phyloP scores from a whole-genome alignment of 2,113 vertebrate genomes.

The Oxygymnocypris stewartii region DNA sequence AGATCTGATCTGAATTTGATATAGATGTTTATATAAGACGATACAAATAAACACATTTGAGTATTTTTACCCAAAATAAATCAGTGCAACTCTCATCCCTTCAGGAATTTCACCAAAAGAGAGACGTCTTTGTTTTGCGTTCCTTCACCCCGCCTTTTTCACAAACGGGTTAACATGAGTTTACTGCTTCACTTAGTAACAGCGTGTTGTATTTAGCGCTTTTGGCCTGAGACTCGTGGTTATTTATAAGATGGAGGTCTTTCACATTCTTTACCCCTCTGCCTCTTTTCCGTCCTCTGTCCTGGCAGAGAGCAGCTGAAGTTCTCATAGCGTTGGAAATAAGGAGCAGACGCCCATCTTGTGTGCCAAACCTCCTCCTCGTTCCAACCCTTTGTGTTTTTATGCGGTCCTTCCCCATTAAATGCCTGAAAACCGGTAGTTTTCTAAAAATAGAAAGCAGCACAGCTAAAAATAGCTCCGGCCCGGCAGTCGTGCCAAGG shows the following conservation, averaged over 20 bases:
- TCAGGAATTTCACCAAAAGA: constrained; percentile 39
- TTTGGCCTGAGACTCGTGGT: constrained; percentile 82
- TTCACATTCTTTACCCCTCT: constrained; percentile 69
- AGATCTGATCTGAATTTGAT: background rate
- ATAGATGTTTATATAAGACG: background rate
- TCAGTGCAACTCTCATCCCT: background rate
- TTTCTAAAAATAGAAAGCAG: constrained; percentile 87
- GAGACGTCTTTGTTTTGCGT: constrained; percentile 44
- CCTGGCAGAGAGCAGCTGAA: constrained; percentile 85
- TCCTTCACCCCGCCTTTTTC: constrained; percentile 16
- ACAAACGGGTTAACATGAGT: constrained; percentile 34
- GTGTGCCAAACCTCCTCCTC: constrained; percentile 67
- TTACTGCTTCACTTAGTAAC: constrained; percentile 82
- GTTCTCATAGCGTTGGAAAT: constrained; percentile 79
- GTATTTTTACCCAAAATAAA: background rate
- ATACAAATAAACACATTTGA: background rate
- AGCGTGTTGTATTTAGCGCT: constrained; percentile 86
- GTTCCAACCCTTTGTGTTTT: constrained; percentile 62
- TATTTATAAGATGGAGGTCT: constrained; percentile 87
- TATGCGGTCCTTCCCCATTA: constrained; percentile 74
- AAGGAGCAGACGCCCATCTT: constrained; percentile 68
- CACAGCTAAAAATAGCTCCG: constrained; percentile 82
- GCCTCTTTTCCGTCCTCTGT: constrained; percentile 52
- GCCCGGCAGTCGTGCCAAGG: constrained; percentile 80
- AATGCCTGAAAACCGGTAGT: constrained; percentile 85